Percentiles rank a stretch among this genome's conserved stretches.
These are phyloP conservation scores for Xyrichtys novacula DNA, from an alignment of 2,797 vertebrate species.

Conservation along the genomic window DNA sequence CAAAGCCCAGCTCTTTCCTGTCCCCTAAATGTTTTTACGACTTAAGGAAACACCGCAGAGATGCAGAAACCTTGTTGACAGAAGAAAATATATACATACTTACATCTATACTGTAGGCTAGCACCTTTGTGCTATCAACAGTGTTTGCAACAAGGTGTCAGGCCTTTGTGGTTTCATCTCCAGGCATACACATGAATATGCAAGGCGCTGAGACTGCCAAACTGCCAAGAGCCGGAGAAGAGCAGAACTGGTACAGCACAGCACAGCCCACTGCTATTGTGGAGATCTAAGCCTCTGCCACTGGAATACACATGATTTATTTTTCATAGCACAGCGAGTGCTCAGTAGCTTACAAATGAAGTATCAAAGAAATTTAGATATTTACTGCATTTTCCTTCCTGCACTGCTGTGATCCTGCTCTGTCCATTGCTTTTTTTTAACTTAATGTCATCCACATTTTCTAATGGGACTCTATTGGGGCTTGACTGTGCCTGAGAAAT, in stretches of 20 bases:
- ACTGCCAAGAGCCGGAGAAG: constrained; percentile 57
- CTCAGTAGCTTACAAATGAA: constrained; percentile 53
- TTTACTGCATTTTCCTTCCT: constrained; percentile 29
- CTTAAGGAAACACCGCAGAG: constrained; percentile 17
- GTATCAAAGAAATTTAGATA: constrained; percentile 50
- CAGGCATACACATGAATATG: constrained; percentile 63
- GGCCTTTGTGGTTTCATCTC: constrained; percentile 47
- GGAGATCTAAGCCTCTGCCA: constrained; percentile 46
- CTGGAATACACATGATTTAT: constrained; percentile 46
- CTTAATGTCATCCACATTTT: constrained; percentile 30
- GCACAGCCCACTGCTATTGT: constrained; percentile 35
- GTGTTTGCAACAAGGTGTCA: constrained; percentile 64
- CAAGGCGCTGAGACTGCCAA: constrained; percentile 48
- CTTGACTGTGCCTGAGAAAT: constrained; percentile 41
- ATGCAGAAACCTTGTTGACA: constrained; percentile 50
- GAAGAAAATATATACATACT: constrained; percentile 31
- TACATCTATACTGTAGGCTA: constrained; percentile 1
- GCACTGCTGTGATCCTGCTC: constrained; percentile 21
- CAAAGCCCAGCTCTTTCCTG: background rate
- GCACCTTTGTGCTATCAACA: constrained; percentile 27
- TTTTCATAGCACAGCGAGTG: constrained; percentile 35
- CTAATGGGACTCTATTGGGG: constrained; percentile 18
- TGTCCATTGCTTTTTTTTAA: constrained; percentile 18
- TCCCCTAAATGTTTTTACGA: constrained; percentile 26
- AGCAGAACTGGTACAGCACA: constrained; percentile 41